Evolutionary conservation across 2,797 vertebrate species (phyloP).

Genomic region (Sylvia borin): DNA sequence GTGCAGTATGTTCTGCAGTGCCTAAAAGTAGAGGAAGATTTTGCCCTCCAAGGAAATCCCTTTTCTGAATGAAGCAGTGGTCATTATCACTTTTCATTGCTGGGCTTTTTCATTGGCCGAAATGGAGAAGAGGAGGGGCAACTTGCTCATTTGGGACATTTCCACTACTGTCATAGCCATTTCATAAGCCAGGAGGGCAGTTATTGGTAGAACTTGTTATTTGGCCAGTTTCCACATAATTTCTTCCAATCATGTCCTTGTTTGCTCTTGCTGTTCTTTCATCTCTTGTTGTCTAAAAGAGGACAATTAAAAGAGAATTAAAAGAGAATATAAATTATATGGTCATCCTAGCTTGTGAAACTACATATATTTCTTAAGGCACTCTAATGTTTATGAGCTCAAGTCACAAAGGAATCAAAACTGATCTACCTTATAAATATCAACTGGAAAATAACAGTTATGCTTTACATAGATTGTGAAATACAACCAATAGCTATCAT

Average conservation of each 20-base stretch:
- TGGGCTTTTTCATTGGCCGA: neutral
- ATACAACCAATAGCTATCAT: neutral
- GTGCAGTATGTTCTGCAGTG: neutral
- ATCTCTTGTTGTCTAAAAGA: neutral
- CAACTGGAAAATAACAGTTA: neutral
- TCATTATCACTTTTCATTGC: neutral
- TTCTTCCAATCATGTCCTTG: neutral
- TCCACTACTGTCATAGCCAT: neutral
- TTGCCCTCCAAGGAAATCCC: neutral
- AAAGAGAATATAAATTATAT: neutral
- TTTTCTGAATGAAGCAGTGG: neutral
- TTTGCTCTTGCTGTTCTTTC: neutral
- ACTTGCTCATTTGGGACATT: neutral
- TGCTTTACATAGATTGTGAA: neutral
- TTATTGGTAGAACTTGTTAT: neutral
- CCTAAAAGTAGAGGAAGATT: neutral
- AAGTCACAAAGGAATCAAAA: neutral
- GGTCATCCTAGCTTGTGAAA: neutral
- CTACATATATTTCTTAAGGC: neutral
- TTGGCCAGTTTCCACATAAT: neutral
- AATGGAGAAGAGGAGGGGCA: neutral
- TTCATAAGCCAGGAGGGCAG: neutral
- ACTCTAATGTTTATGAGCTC: neutral
- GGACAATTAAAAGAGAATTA: too few relatives aligned
- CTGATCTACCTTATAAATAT: neutral